phyloP scores from a whole-genome alignment of 2,113 vertebrate species.

The Channa argus region DNA sequence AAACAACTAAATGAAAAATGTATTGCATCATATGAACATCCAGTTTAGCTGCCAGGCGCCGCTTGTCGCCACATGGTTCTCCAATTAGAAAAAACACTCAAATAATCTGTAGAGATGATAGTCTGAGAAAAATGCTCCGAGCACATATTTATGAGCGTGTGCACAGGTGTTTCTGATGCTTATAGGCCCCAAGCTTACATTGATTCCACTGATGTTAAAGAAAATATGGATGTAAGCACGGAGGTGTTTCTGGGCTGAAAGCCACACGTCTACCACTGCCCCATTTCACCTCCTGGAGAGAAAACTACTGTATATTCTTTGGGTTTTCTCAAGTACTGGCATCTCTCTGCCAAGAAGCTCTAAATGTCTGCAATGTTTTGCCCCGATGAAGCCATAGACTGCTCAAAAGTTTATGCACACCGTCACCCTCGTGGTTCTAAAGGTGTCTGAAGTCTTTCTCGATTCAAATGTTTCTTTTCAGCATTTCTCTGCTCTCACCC shows the following conservation, averaged over 20 bases:
- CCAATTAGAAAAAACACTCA: too few relatives aligned
- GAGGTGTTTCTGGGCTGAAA: conserved; percentile 11
- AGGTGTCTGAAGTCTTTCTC: too few relatives aligned
- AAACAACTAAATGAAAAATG: too few relatives aligned
- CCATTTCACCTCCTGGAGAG: not conserved
- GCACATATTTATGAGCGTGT: too few relatives aligned
- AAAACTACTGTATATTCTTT: conserved; percentile 35
- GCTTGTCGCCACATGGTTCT: too few relatives aligned
- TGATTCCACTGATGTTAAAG: conserved; percentile 36
- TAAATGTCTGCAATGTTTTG: conserved; percentile 10
- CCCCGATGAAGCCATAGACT: conserved; percentile 23
- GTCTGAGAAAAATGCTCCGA: too few relatives aligned
- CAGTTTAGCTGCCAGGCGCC: too few relatives aligned
- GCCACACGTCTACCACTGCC: conserved; percentile 10
- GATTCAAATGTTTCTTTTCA: too few relatives aligned
- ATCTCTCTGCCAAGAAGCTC: conserved; percentile 29
- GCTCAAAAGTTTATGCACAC: conserved; percentile 40
- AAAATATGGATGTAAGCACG: conserved; percentile 59
- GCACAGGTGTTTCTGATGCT: too few relatives aligned
- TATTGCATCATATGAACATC: too few relatives aligned
- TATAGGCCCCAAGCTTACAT: too few relatives aligned
- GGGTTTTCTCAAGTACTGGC: conserved; percentile 48
- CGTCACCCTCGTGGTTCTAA: not conserved
- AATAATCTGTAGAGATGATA: too few relatives aligned
- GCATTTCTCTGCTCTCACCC: not conserved